phyloP scores from a whole-genome alignment of 2,888 invertebrate genomes.

The Ophion costatus region DNA sequence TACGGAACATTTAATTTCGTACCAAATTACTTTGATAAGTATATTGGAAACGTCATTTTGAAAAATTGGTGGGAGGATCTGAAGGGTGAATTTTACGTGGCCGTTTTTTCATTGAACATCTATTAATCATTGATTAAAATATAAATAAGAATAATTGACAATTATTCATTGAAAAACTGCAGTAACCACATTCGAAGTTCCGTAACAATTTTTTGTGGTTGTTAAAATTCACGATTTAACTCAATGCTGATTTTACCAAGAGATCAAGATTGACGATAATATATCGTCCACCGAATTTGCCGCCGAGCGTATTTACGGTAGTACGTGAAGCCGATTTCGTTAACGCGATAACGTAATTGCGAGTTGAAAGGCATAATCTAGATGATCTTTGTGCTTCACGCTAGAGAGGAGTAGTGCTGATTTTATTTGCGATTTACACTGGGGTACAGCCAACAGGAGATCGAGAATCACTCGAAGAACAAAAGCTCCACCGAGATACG shows the following conservation, averaged over 20 bases:
- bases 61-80: no score
- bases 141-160: no score
- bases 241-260: no score
- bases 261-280: background rate
- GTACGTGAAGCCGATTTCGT: background rate
- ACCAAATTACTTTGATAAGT: no score
- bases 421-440: conserved; percentile 14
- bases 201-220: background rate
- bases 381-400: background rate
- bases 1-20: no score
- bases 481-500: conserved; percentile 34
- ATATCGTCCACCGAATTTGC: background rate
- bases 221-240: background rate
- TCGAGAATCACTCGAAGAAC: conserved; percentile 8
- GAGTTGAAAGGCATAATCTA: background rate
- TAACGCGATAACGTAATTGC: conserved; percentile 13
- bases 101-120: no score
- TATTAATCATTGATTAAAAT: no score
- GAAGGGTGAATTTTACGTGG: no score
- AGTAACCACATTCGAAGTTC: background rate
- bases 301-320: background rate
- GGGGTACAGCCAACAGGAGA: conserved; percentile 16
- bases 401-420: conserved; percentile 19
- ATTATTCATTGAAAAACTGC: no score
- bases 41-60: no score